These are phyloP conservation scores for Lucilia sericata DNA, from an alignment of 1,140 invertebrate species.

Conservation along the genomic window DNA sequence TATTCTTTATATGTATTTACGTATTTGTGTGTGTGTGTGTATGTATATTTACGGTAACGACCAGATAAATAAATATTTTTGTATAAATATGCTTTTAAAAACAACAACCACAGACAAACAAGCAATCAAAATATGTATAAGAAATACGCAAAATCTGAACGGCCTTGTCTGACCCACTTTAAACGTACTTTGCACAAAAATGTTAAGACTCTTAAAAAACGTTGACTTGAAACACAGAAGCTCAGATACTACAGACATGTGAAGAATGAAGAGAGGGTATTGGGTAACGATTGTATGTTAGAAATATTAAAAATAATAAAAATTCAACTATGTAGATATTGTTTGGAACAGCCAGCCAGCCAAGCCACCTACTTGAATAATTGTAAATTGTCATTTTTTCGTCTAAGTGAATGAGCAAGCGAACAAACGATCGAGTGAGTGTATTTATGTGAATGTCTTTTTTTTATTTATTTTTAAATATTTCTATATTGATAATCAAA, in stretches of 20 bases:
- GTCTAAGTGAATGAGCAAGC: background rate
- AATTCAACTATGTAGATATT: too few species aligned
- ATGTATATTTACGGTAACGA: background rate
- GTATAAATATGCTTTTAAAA: background rate
- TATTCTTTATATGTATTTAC: background rate
- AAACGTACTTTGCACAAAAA: slow-evolving; percentile 47
- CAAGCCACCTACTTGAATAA: slow-evolving; percentile 24
- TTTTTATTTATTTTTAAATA: background rate
- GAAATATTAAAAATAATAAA: background rate
- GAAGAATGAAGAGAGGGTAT: too few species aligned
- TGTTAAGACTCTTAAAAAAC: background rate
- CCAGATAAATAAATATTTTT: background rate
- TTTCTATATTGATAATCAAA: background rate
- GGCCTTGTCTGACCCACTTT: slow-evolving; percentile 66
- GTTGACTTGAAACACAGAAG: slow-evolving; percentile 2
- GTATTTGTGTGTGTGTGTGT: background rate
- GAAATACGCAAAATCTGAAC: slow-evolving; percentile 45
- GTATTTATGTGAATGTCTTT: background rate
- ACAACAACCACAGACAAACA: background rate
- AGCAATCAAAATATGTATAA: background rate
- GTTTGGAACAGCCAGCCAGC: background rate
- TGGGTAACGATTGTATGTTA: background rate
- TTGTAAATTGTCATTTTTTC: background rate
- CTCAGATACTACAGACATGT: background rate
- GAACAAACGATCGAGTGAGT: background rate